A percentile compares a stretch with the other conserved stretches of the same genome.
phyloP scores from a whole-genome alignment of 2,113 vertebrate species.

The Etheostoma spectabile region DNA sequence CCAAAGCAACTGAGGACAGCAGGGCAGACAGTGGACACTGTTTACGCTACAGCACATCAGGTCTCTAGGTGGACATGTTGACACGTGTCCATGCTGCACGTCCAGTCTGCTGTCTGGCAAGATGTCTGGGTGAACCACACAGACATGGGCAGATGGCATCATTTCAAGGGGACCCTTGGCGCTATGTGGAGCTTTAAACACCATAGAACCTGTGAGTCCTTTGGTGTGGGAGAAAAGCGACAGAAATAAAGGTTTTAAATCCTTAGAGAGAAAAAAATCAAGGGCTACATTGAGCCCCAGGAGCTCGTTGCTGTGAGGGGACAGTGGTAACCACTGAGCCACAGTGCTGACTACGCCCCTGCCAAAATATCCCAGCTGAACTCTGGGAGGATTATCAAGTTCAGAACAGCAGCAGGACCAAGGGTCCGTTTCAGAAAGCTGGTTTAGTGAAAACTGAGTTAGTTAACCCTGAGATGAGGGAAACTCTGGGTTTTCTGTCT shows the following conservation, averaged over 20 bases:
- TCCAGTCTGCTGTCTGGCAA: background rate
- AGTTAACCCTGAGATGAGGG: too few relatives aligned
- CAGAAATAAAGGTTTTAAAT: constrained; percentile 1
- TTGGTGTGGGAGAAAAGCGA: background rate
- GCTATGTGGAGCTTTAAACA: background rate
- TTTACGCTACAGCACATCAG: background rate
- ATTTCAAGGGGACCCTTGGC: background rate
- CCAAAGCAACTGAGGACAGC: background rate
- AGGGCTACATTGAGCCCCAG: background rate
- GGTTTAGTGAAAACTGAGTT: too few relatives aligned
- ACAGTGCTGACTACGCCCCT: background rate
- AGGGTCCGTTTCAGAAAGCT: too few relatives aligned
- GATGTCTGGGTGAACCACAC: background rate
- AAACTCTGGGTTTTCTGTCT: too few relatives aligned
- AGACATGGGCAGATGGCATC: background rate
- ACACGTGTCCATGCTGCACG: background rate
- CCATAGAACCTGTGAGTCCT: background rate
- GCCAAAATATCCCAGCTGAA: background rate
- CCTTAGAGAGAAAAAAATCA: background rate
- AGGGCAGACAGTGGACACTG: background rate
- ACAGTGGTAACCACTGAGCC: background rate
- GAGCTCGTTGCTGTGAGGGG: background rate
- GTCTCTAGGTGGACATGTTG: background rate
- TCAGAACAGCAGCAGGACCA: constrained; percentile 18
- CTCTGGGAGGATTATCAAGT: constrained; percentile 4